phyloP scores from a whole-genome alignment of 2,888 invertebrate species.

The Troides oblongomaculatus region DNA sequence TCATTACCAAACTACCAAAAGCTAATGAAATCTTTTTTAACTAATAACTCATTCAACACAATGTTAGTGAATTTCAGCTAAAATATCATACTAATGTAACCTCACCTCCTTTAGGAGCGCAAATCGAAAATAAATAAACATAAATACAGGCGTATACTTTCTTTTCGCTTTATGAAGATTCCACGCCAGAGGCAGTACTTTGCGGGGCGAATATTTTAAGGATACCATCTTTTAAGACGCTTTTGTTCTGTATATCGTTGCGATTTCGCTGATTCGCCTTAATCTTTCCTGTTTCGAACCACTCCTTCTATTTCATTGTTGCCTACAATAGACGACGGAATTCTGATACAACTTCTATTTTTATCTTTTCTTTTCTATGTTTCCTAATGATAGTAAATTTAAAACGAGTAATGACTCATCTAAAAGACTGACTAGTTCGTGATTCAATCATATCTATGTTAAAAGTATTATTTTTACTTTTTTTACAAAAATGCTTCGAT shows the following conservation, averaged over 20 bases:
- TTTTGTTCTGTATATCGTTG: constrained; percentile 71
- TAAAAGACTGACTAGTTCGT: too few species aligned
- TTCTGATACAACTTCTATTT: background rate
- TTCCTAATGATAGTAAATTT: too few species aligned
- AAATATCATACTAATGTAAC: background rate
- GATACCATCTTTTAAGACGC: constrained; percentile 71
- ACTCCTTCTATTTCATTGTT: constrained; percentile 16
- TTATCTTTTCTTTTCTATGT: too few species aligned
- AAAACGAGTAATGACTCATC: too few species aligned
- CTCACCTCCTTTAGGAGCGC: background rate
- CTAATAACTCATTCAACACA: too few species aligned
- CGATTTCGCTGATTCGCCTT: constrained; percentile 69
- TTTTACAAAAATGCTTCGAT: too few species aligned
- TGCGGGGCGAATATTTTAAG: constrained; percentile 66
- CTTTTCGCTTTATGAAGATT: constrained; percentile 56
- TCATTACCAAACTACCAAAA: too few species aligned
- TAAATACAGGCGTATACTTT: constrained; percentile 42
- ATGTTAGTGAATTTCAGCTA: constrained; percentile 16
- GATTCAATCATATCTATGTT: too few species aligned
- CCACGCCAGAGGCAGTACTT: constrained; percentile 47
- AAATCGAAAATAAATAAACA: constrained; percentile 31
- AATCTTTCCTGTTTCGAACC: constrained; percentile 61
- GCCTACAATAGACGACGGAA: background rate
- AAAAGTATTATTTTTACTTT: too few species aligned
- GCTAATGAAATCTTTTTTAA: too few species aligned